Conservation (phyloP, 2,888 invertebrate genomes). For the Temnothorax unifasciatus region DNA sequence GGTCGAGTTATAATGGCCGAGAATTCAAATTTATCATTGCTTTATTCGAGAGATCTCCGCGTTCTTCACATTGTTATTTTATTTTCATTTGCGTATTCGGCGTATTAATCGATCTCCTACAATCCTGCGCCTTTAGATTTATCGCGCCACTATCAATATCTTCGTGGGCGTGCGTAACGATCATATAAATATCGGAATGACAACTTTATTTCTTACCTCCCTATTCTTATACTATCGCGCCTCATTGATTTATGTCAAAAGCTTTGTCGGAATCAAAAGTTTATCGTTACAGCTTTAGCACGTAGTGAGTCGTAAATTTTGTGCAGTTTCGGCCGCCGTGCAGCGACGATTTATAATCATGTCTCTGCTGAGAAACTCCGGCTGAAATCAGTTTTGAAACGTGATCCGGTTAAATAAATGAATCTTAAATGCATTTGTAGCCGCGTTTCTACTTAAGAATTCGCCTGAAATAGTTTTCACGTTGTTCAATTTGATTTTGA, state of each 20-base stretch:
- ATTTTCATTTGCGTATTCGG: neutral
- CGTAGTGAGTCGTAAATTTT: conserved; percentile 31
- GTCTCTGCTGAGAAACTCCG: neutral
- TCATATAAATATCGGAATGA: conserved; percentile 46
- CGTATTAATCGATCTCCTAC: conserved; percentile 14
- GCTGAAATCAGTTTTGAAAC: neutral
- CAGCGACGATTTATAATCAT: conserved; percentile 8
- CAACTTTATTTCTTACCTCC: conserved; percentile 45
- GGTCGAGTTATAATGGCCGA: conserved; percentile 8
- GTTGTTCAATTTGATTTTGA: neutral
- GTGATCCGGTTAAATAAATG: neutral
- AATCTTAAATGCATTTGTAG: neutral
- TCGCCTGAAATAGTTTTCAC: neutral
- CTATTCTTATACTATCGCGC: conserved; percentile 15
- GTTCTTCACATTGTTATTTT: conserved; percentile 13
- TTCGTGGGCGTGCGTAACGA: conserved; percentile 41
- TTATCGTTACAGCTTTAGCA: conserved; percentile 26
- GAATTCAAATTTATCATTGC: conserved; percentile 18
- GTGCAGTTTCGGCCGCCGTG: conserved; percentile 8
- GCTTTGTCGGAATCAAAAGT: conserved; percentile 31
- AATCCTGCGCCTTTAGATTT: conserved; percentile 11
- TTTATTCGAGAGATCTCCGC: neutral
- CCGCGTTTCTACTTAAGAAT: neutral
- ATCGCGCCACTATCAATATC: conserved; percentile 35
- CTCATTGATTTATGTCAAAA: conserved; percentile 29